phyloP scores from a whole-genome alignment of 2,888 invertebrate genomes.

The Deroplatys truncata region DNA sequence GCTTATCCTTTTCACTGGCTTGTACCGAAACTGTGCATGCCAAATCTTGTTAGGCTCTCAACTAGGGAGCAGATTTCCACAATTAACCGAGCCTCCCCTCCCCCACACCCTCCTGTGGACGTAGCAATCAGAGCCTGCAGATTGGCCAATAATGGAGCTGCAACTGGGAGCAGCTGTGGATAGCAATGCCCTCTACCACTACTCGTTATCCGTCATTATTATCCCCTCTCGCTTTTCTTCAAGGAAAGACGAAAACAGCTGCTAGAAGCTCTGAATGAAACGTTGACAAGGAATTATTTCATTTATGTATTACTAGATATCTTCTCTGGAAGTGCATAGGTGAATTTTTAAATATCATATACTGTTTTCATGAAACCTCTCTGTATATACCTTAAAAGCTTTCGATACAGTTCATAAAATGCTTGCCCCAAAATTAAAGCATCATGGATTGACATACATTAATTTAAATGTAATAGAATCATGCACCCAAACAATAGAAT shows the following conservation, averaged over 20 bases:
- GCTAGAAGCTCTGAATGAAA: neutral
- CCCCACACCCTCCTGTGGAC: neutral
- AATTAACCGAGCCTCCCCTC: neutral
- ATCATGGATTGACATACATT: no score
- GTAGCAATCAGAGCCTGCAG: conserved; percentile 1
- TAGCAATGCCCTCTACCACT: neutral
- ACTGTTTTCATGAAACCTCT: no score
- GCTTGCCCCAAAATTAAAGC: no score
- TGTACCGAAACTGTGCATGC: neutral
- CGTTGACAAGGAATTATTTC: neutral
- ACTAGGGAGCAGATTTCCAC: neutral
- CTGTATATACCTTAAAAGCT: no score
- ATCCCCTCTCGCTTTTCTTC: neutral
- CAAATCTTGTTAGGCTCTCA: neutral
- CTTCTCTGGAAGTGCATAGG: no score
- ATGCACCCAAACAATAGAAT: no score
- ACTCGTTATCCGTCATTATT: neutral
- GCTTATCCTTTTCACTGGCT: neutral
- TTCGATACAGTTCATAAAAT: no score
- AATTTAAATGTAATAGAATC: no score
- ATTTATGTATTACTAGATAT: neutral
- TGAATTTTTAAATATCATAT: no score
- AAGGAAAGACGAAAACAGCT: neutral
- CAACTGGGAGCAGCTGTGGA: neutral
- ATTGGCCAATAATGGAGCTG: conserved; percentile 16